Evolutionary conservation across 2,888 invertebrate genomes (phyloP).

Genomic region (Villa cingulata): DNA sequence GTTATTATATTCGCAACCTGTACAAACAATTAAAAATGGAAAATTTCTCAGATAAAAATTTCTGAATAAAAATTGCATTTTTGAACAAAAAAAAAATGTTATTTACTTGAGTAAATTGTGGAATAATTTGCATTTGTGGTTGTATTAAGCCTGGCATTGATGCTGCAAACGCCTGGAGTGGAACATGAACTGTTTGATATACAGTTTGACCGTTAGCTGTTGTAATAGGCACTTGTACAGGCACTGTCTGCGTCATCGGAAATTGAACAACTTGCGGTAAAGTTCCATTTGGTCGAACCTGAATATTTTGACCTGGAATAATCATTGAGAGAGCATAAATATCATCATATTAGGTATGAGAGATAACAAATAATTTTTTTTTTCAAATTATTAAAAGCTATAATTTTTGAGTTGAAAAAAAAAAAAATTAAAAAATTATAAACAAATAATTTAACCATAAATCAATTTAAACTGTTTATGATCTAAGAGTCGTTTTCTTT

Average conservation of each 20-base stretch:
- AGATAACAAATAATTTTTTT: too few species aligned
- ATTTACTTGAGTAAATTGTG: slow-evolving; percentile 61
- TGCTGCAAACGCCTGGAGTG: slow-evolving; percentile 64
- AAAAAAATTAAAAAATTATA: too few species aligned
- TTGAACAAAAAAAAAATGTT: background rate
- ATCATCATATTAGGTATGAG: too few species aligned
- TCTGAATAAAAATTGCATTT: background rate
- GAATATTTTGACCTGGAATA: slow-evolving; percentile 51
- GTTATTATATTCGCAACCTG: slow-evolving; percentile 74
- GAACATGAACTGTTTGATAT: slow-evolving; percentile 89
- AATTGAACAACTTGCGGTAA: slow-evolving; percentile 34
- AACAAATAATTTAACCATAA: too few species aligned
- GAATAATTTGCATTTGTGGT: slow-evolving; percentile 58
- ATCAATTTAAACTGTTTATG: too few species aligned
- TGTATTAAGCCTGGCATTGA: slow-evolving; percentile 44
- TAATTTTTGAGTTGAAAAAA: too few species aligned
- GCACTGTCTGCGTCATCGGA: slow-evolving; percentile 47
- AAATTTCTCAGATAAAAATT: too few species aligned
- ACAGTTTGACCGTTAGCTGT: slow-evolving; percentile 83
- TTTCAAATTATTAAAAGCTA: too few species aligned
- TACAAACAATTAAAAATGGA: slow-evolving; percentile 23
- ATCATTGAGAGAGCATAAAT: too few species aligned
- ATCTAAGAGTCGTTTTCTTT: too few species aligned
- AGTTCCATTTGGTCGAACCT: slow-evolving; percentile 43
- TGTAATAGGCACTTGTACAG: slow-evolving; percentile 81